Evolutionary conservation across 2,797 vertebrate genomes (phyloP).

Genomic region (Ficedula albicollis): DNA sequence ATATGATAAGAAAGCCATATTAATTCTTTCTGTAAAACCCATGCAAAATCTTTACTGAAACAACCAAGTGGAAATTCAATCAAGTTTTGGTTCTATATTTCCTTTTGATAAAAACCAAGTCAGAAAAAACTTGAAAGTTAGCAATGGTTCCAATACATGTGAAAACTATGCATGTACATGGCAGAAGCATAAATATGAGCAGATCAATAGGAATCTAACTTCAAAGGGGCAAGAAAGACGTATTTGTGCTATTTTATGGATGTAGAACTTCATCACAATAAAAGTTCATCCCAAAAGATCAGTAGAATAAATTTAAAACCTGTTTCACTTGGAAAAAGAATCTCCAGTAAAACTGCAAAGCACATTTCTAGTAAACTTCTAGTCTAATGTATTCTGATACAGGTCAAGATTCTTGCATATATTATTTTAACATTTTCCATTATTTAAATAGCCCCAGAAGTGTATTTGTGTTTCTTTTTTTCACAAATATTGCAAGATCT

Average conservation of each 20-base stretch:
- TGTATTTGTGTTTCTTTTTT: background rate
- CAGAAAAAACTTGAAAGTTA: background rate
- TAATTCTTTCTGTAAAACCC: background rate
- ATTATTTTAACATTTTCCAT: background rate
- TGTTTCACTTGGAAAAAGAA: background rate
- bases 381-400: background rate
- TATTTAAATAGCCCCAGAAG: background rate
- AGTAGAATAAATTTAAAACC: background rate
- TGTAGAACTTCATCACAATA: background rate
- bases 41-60: background rate
- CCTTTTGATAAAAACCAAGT: background rate
- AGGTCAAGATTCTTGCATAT: background rate
- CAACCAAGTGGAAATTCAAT: background rate
- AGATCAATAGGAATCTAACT: background rate
- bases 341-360: background rate
- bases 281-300: background rate
- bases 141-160: background rate
- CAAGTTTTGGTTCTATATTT: background rate
- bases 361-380: background rate
- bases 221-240: background rate
- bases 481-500: background rate
- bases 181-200: background rate
- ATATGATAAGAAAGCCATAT: background rate
- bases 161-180: background rate
- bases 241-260: background rate